Evolutionary conservation across 2,113 vertebrate genomes (phyloP), one percentile per base, ranked within the genome.

Genomic region (Salvator merianae): DNA sequence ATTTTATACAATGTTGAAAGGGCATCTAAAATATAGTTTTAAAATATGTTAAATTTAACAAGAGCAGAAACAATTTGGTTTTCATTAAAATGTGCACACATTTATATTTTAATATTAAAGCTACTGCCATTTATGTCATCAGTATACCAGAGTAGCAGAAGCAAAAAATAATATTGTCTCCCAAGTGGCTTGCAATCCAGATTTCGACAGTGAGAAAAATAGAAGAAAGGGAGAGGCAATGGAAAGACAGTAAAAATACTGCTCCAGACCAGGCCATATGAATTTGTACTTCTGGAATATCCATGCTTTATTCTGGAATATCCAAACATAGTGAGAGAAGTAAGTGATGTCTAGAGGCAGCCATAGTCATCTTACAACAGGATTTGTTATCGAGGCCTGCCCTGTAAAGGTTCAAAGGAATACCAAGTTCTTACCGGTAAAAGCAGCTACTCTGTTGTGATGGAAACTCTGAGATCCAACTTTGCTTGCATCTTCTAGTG

Each of bases 401-500:
- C 10, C 43, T 62, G 59, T 30, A n/a, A 40, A 34, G 4, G 70
- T 20, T 40, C 34, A 59, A n/a, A 47, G n/a, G 70, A 65, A 74
- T 26, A 76, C 3, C 18, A 4, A 34, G 7, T 47, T 12, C 30
- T 72, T 53, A 24, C 22, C 50, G 38, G 4, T 74, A 30, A 38
- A 40, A 34, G 24, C 10, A 2, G 30, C 6, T 50, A 24, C 2
- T 16, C 18, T 74, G 34, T 59, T 59, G 55, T 28, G 13, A 47
- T 43, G 38, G 30, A 63, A 10, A 26, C 59, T 40, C 30, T 73
- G 55, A 74, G 28, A 22, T 14, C 30, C 34, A 40, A 8, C 24
- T 84, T 77, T 86, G 1, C 88, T 89, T 83, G 59, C 63, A 88
- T 88, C 16, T 13, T 81, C 73, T 79, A 96, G 95, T 65, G 94